phyloP scores from a whole-genome alignment of 2,797 vertebrate species.

The Eremophila alpestris region DNA sequence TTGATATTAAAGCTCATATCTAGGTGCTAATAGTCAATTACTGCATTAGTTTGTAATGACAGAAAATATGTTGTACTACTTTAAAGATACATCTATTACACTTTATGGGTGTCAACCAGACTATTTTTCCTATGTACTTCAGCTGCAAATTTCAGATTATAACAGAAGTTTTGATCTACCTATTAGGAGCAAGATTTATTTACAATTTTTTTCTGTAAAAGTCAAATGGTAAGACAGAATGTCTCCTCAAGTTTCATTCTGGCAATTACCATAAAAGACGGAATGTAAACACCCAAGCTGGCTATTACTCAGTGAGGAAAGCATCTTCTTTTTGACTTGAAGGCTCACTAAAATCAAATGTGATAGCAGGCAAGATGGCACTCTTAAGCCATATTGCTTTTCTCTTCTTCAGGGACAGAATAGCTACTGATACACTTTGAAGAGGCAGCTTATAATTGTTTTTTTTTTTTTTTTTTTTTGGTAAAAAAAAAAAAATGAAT shows the following conservation, averaged over 20 bases:
- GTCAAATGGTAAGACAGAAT: not conserved
- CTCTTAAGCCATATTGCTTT: not conserved
- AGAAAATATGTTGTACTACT: not conserved
- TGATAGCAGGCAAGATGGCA: not conserved
- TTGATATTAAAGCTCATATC: not conserved
- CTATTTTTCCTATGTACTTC: not conserved
- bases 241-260: not conserved
- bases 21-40: not conserved
- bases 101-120: not conserved
- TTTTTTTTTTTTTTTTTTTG: no score
- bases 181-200: not conserved
- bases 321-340: not conserved
- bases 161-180: not conserved
- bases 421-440: not conserved
- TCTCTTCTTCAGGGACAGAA: not conserved
- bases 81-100: not conserved
- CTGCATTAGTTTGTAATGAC: not conserved
- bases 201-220: not conserved
- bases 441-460: not conserved
- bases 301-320: not conserved
- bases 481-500: not conserved
- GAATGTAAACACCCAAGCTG: not conserved
- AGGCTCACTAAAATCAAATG: constrained; percentile 1
- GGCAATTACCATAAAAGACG: not conserved
- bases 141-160: not conserved